Base-by-base conservation (phyloP, 2,888 invertebrate genomes). In the Lathronympha strigana region DNA sequence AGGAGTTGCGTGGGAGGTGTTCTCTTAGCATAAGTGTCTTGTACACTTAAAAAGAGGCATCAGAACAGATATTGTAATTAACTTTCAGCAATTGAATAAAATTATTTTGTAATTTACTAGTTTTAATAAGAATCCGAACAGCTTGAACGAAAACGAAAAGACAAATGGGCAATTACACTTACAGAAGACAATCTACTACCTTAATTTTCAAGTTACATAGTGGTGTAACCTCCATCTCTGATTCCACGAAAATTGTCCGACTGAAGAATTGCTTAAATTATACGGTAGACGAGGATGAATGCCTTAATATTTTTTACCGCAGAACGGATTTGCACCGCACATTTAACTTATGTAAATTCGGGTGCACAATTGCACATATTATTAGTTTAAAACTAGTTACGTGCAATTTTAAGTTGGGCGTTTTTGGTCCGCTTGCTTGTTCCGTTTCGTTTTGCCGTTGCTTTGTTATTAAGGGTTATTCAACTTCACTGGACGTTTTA, bases 241-340 rank as follows among this genome's bases (percentile, higher is more conserved):
- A 53, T 53, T 36, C 21, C 13, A 53, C 33, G 31, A 57, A 57
- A 57, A 45, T 57, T 28, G 57, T n/a, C 21, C 57, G 25, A 31
- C 57, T 62, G 53, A 54, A 62, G 53, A 54, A 62, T 62, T 19
- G 53, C 33, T 53, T 13, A 45, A 62, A 62, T 62, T 62, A 62
- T 23, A 23, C 4, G 17, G 13, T 13, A 21, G 53, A 62, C 53
- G 45, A 53, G 61, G 33, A 62, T n/a, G 53, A 62, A 53, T 51
- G 53, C 43, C 53, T 45, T 62, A 33, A 45, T 62, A 62, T 62
- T 62, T 62, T 62, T 62, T 62, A 45, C 25, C 23, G 61, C 51
- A 43, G 23, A 50, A 45, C 21, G 61, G 53, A 54, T 62, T 54
- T 62, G 33, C 51, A 53, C 17, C 45, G 53, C 53, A 45, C 53